Conservation (phyloP, 1,140 invertebrate species). For the Cataglyphis hispanica region DNA sequence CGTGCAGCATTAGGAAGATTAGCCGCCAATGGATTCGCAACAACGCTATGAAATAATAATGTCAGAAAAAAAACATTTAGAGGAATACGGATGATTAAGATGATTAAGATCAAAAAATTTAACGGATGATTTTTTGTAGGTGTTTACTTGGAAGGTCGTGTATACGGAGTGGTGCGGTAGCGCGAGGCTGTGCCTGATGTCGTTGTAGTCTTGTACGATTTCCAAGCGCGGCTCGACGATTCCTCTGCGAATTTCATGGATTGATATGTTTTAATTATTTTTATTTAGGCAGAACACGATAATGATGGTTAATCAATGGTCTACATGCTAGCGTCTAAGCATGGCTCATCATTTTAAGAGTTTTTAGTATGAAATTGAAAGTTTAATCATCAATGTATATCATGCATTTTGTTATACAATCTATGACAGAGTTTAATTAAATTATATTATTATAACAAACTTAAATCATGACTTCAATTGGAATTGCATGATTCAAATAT, state of each 20-base stretch:
- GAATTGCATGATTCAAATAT: neutral
- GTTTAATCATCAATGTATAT: neutral
- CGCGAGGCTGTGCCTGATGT: slow-evolving; percentile 84
- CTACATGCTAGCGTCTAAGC: slow-evolving; percentile 37
- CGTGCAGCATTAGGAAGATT: slow-evolving; percentile 64
- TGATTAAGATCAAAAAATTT: slow-evolving; percentile 39
- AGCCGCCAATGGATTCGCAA: slow-evolving; percentile 65
- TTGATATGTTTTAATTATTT: slow-evolving; percentile 80
- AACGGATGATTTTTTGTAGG: slow-evolving; percentile 58
- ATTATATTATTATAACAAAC: slow-evolving; percentile 25
- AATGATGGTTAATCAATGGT: slow-evolving; percentile 52
- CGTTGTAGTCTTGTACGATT: slow-evolving; percentile 86
- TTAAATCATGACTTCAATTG: slow-evolving; percentile 19
- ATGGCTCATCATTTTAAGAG: slow-evolving; percentile 13
- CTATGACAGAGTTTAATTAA: slow-evolving; percentile 42
- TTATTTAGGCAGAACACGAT: slow-evolving; percentile 28
- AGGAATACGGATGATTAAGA: slow-evolving; percentile 30
- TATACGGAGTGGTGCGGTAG: slow-evolving; percentile 84
- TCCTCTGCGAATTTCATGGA: slow-evolving; percentile 86
- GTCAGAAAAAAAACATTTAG: slow-evolving; percentile 55
- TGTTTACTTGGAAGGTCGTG: slow-evolving; percentile 85
- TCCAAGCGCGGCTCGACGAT: slow-evolving; percentile 85
- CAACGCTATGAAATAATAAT: slow-evolving; percentile 69
- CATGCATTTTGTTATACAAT: slow-evolving; percentile 26
- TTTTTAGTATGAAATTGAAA: neutral